phyloP scores from a whole-genome alignment of 2,797 vertebrate species.

The Acipenser oxyrinchus region DNA sequence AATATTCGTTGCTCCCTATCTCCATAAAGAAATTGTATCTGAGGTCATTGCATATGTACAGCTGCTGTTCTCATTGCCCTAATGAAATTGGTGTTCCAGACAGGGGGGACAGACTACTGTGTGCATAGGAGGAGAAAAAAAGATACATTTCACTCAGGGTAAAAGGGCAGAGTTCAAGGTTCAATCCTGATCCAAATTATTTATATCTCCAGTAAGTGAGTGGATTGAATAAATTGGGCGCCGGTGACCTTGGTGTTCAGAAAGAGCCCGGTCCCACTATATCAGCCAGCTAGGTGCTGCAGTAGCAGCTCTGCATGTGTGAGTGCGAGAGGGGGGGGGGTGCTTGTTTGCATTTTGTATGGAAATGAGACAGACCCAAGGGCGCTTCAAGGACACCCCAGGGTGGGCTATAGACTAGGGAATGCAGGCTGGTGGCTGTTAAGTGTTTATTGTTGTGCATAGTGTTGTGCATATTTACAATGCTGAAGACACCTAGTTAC shows the following conservation, averaged over 20 bases:
- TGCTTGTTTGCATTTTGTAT: slow-evolving; percentile 60
- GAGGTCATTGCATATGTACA: slow-evolving; percentile 65
- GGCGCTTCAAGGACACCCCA: slow-evolving; percentile 57
- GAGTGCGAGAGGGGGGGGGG: slow-evolving; percentile 23
- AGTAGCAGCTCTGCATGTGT: slow-evolving; percentile 25
- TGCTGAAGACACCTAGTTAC: too few species aligned
- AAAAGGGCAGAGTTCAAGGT: slow-evolving; percentile 87
- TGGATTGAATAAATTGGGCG: slow-evolving; percentile 74
- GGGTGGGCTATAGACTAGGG: slow-evolving; percentile 12
- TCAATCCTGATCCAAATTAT: slow-evolving; percentile 81
- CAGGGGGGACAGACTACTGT: slow-evolving; percentile 33
- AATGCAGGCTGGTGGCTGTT: slow-evolving; percentile 18
- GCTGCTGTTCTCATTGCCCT: slow-evolving; percentile 59
- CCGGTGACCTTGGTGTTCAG: slow-evolving; percentile 76
- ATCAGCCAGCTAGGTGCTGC: slow-evolving; percentile 41
- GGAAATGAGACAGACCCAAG: slow-evolving; percentile 66
- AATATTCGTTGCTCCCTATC: slow-evolving; percentile 53
- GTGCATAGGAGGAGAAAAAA: slow-evolving; percentile 35
- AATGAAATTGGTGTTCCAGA: slow-evolving; percentile 69
- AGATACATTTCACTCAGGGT: slow-evolving; percentile 62
- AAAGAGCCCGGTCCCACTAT: slow-evolving; percentile 55
- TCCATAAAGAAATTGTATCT: slow-evolving; percentile 56
- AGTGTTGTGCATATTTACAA: too few species aligned
- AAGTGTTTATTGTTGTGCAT: background rate
- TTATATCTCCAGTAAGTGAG: slow-evolving; percentile 92